Evolutionary conservation across 2,113 vertebrate genomes (phyloP).

Genomic region (Rhipidura dahli): DNA sequence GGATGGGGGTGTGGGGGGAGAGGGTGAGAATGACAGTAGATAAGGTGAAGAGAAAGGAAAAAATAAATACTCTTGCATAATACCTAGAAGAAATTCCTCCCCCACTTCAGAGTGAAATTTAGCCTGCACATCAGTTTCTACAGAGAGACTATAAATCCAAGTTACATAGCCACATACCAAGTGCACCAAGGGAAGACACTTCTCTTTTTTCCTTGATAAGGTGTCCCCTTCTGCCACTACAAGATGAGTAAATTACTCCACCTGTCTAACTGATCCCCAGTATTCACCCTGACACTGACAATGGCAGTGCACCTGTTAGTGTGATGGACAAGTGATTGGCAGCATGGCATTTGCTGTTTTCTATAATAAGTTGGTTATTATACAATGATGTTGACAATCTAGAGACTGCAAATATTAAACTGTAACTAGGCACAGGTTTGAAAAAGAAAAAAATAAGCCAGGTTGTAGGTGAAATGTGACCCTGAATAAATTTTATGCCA

Average conservation of each 20-base stretch:
- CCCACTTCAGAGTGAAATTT: background rate
- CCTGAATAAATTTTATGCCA: slow-evolving; percentile 23
- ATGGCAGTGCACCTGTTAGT: slow-evolving; percentile 65
- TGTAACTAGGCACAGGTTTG: background rate
- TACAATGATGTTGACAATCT: slow-evolving; percentile 47
- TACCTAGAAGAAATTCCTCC: background rate
- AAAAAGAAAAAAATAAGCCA: background rate
- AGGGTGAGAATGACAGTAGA: background rate
- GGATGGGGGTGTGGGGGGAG: background rate
- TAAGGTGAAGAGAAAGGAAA: background rate
- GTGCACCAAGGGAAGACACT: background rate
- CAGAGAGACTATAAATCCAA: background rate
- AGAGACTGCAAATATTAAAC: slow-evolving; percentile 39
- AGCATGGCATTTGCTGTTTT: slow-evolving; percentile 40
- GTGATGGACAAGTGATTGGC: slow-evolving; percentile 60
- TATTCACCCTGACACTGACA: slow-evolving; percentile 52
- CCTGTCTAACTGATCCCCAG: slow-evolving; percentile 59
- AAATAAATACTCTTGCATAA: background rate
- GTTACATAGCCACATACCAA: background rate
- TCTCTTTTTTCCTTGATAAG: slow-evolving; percentile 43
- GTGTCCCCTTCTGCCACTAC: slow-evolving; percentile 21
- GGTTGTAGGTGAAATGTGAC: background rate
- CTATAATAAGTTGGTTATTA: slow-evolving; percentile 58
- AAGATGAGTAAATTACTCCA: slow-evolving; percentile 59
- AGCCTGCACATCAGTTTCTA: background rate